Percentiles rank a stretch among this genome's conserved stretches.
Evolutionary conservation across 2,888 invertebrate species (phyloP).

Genomic region (Sinotaia quadrata): DNA sequence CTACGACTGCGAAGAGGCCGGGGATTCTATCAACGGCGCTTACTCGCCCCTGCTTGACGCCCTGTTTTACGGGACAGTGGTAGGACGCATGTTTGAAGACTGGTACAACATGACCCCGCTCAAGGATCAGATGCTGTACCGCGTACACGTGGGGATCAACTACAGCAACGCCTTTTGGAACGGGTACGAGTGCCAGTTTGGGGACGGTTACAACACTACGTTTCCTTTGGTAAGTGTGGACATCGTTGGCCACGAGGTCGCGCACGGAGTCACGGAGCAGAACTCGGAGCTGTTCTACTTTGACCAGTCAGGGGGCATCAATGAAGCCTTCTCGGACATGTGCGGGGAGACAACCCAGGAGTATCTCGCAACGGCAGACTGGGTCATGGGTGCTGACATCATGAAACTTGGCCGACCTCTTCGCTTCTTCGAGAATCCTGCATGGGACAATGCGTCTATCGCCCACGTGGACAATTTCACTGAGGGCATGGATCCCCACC

Average conservation of each 20-base stretch:
- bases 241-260: slow-evolving; percentile 49
- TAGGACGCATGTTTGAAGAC: slow-evolving; percentile 51
- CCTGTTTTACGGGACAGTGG: slow-evolving; percentile 45
- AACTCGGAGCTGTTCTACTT: slow-evolving; percentile 45
- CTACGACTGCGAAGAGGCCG: slow-evolving; percentile 41
- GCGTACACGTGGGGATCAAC: slow-evolving; percentile 46
- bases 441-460: slow-evolving; percentile 48
- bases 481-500: slow-evolving; percentile 44
- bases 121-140: slow-evolving; percentile 27
- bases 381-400: slow-evolving; percentile 37
- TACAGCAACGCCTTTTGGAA: slow-evolving; percentile 52
- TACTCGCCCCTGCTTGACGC: slow-evolving; percentile 49
- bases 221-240: slow-evolving; percentile 48
- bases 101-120: slow-evolving; percentile 38
- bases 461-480: slow-evolving; percentile 43
- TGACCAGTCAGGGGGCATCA: slow-evolving; percentile 48
- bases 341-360: slow-evolving; percentile 44
- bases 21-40: slow-evolving; percentile 47
- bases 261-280: slow-evolving; percentile 49
- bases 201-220: slow-evolving; percentile 40
- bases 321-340: slow-evolving; percentile 56
- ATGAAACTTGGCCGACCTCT: slow-evolving; percentile 30
- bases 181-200: slow-evolving; percentile 43
- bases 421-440: slow-evolving; percentile 50
- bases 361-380: slow-evolving; percentile 35